These are phyloP conservation scores for Picus viridis DNA, from an alignment of 2,797 vertebrate genomes.

Conservation along the genomic window DNA sequence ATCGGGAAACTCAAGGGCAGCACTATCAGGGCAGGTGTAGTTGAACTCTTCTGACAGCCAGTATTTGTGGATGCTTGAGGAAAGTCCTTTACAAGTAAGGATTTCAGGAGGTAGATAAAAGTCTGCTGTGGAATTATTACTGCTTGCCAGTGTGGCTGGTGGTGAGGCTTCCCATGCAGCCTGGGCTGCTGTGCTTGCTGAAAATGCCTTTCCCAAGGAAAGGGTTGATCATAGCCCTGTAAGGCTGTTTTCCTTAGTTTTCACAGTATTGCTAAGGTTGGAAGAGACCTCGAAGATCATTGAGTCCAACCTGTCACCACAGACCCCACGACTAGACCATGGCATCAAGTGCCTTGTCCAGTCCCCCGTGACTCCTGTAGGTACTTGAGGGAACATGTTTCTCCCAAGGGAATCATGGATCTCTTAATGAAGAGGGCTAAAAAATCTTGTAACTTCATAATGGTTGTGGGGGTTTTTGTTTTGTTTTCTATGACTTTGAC, in stretches of 20 bases:
- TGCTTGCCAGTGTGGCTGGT: not conserved
- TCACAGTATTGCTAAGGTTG: too few species aligned
- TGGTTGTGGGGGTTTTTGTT: not conserved
- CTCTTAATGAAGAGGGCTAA: not conserved
- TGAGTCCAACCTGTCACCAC: too few species aligned
- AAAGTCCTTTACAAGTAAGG: rapidly evolving
- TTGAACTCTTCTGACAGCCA: rapidly evolving
- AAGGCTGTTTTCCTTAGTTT: not conserved
- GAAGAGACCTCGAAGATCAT: too few species aligned
- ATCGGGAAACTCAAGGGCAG: not conserved
- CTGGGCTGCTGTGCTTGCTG: not conserved
- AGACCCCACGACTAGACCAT: too few species aligned
- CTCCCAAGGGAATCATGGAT: not conserved
- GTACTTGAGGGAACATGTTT: not conserved
- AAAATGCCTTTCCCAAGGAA: not conserved
- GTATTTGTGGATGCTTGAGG: not conserved
- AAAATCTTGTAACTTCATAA: not conserved
- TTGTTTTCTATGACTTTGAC: not conserved
- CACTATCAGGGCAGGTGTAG: not conserved
- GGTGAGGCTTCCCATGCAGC: not conserved
- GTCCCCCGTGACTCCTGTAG: not conserved
- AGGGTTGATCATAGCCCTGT: rapidly evolving
- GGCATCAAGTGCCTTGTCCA: too few species aligned
- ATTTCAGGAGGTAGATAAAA: not conserved
- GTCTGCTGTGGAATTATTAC: not conserved